Evolutionary conservation across 2,113 vertebrate genomes (phyloP).

Genomic region (Potamarius usumacintae): DNA sequence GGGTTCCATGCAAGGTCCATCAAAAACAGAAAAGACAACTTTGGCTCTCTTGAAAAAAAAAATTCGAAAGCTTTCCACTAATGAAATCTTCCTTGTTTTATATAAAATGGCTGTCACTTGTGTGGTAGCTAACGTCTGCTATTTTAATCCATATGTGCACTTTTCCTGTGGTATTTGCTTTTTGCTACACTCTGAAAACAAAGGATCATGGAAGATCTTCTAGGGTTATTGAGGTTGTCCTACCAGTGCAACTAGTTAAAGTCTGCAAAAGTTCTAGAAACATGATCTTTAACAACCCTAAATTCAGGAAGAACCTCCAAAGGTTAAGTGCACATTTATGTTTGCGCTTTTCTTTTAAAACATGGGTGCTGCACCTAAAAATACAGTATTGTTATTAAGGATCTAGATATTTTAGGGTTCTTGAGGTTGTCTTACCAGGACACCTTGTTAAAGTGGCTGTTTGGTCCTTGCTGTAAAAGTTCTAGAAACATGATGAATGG

Average conservation of each 20-base stretch:
- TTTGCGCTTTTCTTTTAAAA: background rate
- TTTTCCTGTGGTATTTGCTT: background rate
- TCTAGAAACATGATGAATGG: background rate
- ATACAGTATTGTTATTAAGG: background rate
- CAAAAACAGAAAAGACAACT: background rate
- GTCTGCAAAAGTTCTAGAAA: background rate
- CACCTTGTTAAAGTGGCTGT: background rate
- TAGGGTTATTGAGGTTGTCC: background rate
- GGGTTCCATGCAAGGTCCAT: constrained; percentile 23
- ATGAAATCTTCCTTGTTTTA: background rate
- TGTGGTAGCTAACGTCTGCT: background rate
- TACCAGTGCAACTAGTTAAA: background rate
- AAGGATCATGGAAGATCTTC: background rate
- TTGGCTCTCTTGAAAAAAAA: background rate
- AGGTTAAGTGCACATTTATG: background rate
- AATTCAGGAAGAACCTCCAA: background rate
- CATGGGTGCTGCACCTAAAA: background rate
- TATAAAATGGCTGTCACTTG: background rate
- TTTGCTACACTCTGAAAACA: background rate
- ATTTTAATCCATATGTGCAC: background rate
- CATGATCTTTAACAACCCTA: background rate
- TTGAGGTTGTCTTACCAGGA: background rate
- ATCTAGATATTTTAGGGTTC: background rate
- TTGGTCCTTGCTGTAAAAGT: background rate
- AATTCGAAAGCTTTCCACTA: background rate